Evolutionary conservation across 1,140 invertebrate species (phyloP), one percentile per base, ranked within the genome.

Genomic region (Galleria mellonella): DNA sequence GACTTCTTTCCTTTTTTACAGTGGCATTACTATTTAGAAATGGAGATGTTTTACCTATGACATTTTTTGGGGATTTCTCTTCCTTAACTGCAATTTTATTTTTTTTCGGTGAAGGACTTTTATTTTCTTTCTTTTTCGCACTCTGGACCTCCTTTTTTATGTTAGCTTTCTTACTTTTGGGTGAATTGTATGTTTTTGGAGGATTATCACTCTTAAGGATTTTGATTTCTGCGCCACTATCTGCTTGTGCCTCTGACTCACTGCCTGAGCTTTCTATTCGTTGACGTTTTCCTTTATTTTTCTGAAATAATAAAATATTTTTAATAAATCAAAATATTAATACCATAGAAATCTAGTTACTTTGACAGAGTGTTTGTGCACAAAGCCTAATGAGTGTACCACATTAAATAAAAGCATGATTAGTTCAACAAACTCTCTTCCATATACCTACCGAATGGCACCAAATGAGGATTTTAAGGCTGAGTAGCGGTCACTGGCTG

Each of bases 181-280:
- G 70, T 33, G 73, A 75, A 13, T 55, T 46, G 50, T 82, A 64
- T 39, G 59, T 68, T 48, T 72, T 75, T 1, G 51, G 47, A n/a
- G 41, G 14, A 13, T 43, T 43, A 0, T 36, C 17, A 27, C 30
- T 55, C 35, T 67, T 62, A 43, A 65, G 55, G 2, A 58, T 13
- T 43, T 68, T 68, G 3, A 74, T 51, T 41, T 48, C 43, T 2
- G 30, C 44, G 40, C 53, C 30, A 39, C 53, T 40, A 42, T 15
- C 23, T 27, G 40, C 28, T n/a, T n/a, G 14, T 30, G 46, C 23
- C 14, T 59, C 60, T 31, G 51, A 32, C 37, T 82, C 79, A 63
- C 77, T 82, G 4, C 61, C 66, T 12, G 75, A 83, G 45, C 79
- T 83, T 31, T 74, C 72, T 47, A 83, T 78, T 8, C 79, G 55